Evolutionary conservation across 2,113 vertebrate genomes (phyloP), one percentile per base, ranked within the genome.

Genomic region (Antidorcas marsupialis): DNA sequence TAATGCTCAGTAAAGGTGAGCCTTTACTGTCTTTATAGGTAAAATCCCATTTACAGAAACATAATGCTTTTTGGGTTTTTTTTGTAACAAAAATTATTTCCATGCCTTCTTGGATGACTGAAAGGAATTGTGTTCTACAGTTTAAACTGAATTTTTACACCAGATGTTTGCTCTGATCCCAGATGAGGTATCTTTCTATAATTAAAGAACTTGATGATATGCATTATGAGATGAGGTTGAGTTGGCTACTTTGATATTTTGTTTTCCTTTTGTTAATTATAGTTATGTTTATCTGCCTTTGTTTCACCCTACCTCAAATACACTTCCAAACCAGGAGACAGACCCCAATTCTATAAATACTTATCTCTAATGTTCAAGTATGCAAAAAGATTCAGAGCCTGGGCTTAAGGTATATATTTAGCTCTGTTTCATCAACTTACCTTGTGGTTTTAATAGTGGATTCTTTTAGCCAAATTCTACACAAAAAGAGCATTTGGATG

Each of bases 291-390:
- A 71, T 52, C 33, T 79, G 76, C 78, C 57, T 93, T 96, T 82
- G 39, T 93, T 85, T 97, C 64, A 92, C 21, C 78, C 83, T 97
- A 93, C 96, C 87, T 97, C 87, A 96, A 53, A 89, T 59, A 86
- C 30, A 82, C 55, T 90, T 97, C 84, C 36, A 74, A 52, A 79
- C 16, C 50, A 86, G 83, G 86, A 95, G 92, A 64, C n/a, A 93
- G 79, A 64, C 17, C 52, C 64, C 90, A 62, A 53, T 87, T 62
- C 43, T 33, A n/a, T 62, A 86, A 92, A 64, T 81, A 87, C 28
- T 76, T 86, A 64, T 0, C 60, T 19, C 45, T 86, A 21, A 82
- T 71, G 33, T 95, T 95, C 96, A 96, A 89, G 91, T 96, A 87
- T 84, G 82, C 89, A 96, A 83, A 96, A 93, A 78, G 71, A 57